Evolutionary conservation across 2,888 invertebrate species (phyloP).

Genomic region (Acanthopleura granulata): DNA sequence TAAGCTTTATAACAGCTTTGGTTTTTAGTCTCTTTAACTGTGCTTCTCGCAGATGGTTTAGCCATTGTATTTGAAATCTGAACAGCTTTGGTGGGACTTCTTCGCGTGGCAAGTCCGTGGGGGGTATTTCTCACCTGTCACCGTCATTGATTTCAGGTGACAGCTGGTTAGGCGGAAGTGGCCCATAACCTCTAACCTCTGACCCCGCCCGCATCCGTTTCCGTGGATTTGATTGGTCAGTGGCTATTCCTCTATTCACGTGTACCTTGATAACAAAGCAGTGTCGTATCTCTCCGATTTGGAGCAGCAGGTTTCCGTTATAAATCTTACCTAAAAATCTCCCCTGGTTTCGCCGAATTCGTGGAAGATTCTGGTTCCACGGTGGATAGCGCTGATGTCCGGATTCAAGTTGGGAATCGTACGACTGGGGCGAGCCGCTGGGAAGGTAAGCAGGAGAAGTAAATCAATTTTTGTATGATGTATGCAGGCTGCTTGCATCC

Average conservation of each 20-base stretch:
- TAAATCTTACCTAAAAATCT: too few relatives aligned
- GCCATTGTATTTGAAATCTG: too few relatives aligned
- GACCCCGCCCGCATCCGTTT: background rate
- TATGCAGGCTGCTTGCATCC: too few relatives aligned
- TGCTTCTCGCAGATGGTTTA: too few relatives aligned
- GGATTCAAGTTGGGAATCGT: conserved; percentile 69
- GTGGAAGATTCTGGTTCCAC: too few relatives aligned
- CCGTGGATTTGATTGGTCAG: background rate
- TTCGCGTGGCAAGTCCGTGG: too few relatives aligned
- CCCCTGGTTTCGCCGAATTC: background rate
- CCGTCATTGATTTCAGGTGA: background rate
- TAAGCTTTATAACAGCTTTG: too few relatives aligned
- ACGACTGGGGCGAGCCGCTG: conserved; percentile 70
- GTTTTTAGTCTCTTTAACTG: too few relatives aligned
- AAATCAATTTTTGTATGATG: background rate
- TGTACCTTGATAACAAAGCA: background rate
- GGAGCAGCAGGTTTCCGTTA: too few relatives aligned
- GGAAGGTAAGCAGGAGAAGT: conserved; percentile 66
- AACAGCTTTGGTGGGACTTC: too few relatives aligned
- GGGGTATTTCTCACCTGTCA: too few relatives aligned
- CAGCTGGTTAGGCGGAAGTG: background rate
- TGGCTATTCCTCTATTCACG: background rate
- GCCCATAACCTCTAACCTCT: background rate
- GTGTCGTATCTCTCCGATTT: too few relatives aligned
- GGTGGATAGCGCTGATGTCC: conserved; percentile 42